phyloP scores from a whole-genome alignment of 2,888 invertebrate genomes.

The Alviniconcha strummeri region DNA sequence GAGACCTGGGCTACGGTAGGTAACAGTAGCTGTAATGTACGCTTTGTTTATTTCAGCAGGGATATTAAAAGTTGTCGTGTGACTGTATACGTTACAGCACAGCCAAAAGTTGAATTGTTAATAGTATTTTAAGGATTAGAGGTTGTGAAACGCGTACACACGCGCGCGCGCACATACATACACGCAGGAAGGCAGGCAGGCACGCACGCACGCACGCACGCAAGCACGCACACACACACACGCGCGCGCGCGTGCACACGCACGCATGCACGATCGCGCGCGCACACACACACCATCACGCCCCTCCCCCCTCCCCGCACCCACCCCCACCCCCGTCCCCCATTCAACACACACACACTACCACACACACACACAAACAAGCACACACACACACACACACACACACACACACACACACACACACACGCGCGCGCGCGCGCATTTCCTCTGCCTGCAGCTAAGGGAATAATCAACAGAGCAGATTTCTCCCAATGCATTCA shows the following conservation, averaged over 20 bases:
- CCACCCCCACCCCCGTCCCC: neutral
- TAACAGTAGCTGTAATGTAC: no score
- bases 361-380: slow-evolving; percentile 5
- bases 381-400: neutral
- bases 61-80: no score
- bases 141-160: neutral
- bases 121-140: no score
- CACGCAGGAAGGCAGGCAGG: neutral
- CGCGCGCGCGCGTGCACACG: neutral
- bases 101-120: no score
- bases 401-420: neutral
- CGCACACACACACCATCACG: neutral
- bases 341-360: neutral
- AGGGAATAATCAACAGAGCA: no score
- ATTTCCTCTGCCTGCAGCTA: neutral
- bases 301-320: neutral
- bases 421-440: neutral
- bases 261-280: neutral
- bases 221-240: neutral
- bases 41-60: no score
- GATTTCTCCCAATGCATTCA: no score
- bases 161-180: neutral
- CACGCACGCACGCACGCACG: neutral
- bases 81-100: no score
- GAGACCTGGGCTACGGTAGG: no score